Evolutionary conservation across 2,888 invertebrate species (phyloP).

Genomic region (Halictus ligatus): DNA sequence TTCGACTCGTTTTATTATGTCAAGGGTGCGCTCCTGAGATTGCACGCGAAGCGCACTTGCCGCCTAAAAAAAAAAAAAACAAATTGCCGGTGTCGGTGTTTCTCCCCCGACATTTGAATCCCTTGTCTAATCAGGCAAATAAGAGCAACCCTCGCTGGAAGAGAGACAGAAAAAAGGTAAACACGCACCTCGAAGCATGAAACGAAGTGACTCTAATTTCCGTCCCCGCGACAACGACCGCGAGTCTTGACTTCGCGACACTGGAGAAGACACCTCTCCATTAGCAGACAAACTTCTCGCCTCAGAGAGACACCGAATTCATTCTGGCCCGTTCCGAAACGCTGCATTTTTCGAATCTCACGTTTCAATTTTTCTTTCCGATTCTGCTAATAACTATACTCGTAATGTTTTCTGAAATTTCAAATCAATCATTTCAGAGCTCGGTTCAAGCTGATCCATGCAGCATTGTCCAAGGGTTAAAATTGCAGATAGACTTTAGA

Average conservation of each 20-base stretch:
- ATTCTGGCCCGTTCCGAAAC: neutral
- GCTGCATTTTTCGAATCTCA: too few relatives aligned
- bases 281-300: neutral
- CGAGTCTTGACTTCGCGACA: neutral
- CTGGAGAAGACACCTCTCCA: neutral
- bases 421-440: neutral
- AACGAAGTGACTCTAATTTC: neutral
- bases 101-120: neutral
- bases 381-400: too few relatives aligned
- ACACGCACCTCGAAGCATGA: neutral
- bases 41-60: slow-evolving; percentile 27
- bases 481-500: too few relatives aligned
- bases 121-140: slow-evolving; percentile 3
- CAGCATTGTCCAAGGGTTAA: neutral
- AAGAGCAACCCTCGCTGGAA: neutral
- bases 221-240: neutral
- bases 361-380: neutral
- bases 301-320: neutral
- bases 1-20: slow-evolving; percentile 29
- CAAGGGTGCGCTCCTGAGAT: slow-evolving; percentile 17
- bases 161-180: neutral
- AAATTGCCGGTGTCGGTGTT: slow-evolving; percentile 4
- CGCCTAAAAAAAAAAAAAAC: neutral
- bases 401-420: too few relatives aligned
- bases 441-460: neutral